A percentile compares a stretch with the other conserved stretches of the same genome.
Conservation (phyloP, 2,797 vertebrate genomes). For the Netta rufina region DNA sequence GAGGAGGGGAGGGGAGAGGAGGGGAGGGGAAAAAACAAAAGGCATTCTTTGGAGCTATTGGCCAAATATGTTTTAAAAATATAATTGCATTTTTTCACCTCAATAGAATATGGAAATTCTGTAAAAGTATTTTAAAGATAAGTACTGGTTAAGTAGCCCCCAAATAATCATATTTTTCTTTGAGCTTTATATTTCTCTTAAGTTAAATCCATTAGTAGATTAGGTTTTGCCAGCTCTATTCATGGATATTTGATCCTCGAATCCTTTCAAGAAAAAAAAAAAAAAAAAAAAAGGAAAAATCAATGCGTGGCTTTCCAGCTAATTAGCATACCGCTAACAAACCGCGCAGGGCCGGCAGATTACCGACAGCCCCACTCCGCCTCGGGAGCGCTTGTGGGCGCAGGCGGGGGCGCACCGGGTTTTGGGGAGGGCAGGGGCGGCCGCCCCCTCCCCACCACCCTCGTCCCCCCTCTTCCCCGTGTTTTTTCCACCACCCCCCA, state of each 20-base stretch:
- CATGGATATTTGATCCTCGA: conserved; percentile 73
- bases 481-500: neutral
- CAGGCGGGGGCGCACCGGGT: no score
- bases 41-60: neutral
- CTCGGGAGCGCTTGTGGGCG: neutral
- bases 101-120: conserved; percentile 27
- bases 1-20: no score
- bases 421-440: neutral
- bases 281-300: conserved; percentile 40
- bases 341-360: neutral
- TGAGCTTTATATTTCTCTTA: conserved; percentile 45
- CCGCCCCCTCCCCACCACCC: neutral
- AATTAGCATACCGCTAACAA: conserved; percentile 69
- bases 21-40: neutral
- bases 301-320: conserved; percentile 66
- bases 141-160: conserved; percentile 40
- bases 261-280: conserved; percentile 60
- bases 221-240: conserved; percentile 65
- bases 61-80: neutral
- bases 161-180: conserved; percentile 63
- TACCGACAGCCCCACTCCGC: neutral
- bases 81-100: neutral
- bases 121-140: conserved; percentile 44
- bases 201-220: conserved; percentile 77
- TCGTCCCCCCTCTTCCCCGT: neutral